A percentile compares a stretch with the other conserved stretches of the same genome.
These are phyloP conservation scores for Anarhynchus alexandrinus DNA, from an alignment of 2,113 vertebrate genomes.

Conservation along the genomic window DNA sequence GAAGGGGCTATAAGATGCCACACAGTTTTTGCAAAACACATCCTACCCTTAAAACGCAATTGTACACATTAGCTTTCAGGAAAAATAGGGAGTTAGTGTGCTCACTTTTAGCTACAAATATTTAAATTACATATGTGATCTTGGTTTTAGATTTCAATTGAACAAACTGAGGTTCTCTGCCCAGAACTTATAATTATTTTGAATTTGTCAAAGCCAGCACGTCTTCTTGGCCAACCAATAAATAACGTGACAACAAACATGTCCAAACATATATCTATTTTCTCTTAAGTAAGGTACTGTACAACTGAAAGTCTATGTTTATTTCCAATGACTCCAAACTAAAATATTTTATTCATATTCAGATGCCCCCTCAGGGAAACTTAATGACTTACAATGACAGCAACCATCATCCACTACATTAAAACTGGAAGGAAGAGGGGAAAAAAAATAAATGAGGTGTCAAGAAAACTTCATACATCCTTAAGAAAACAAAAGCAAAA, in stretches of 20 bases:
- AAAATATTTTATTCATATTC: background rate
- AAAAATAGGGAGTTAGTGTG: background rate
- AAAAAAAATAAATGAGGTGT: background rate
- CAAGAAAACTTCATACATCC: background rate
- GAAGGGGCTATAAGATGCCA: background rate
- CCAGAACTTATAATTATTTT: background rate
- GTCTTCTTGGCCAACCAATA: background rate
- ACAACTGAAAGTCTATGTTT: background rate
- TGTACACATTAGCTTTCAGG: background rate
- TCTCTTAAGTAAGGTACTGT: background rate
- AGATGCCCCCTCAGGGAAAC: background rate
- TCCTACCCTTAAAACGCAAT: background rate
- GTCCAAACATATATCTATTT: background rate
- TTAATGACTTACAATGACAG: background rate
- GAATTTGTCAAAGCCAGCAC: background rate
- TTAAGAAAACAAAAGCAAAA: conserved; percentile 29
- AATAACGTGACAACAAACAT: background rate
- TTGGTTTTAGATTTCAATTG: background rate
- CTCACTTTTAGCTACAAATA: background rate
- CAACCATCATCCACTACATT: background rate
- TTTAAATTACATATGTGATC: background rate
- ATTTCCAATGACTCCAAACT: background rate
- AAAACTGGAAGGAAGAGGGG: background rate
- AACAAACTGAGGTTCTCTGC: background rate
- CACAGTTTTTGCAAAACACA: rapidly evolving